Base-by-base conservation (phyloP, 2,888 invertebrate genomes). In the Mythimna lalbum region DNA sequence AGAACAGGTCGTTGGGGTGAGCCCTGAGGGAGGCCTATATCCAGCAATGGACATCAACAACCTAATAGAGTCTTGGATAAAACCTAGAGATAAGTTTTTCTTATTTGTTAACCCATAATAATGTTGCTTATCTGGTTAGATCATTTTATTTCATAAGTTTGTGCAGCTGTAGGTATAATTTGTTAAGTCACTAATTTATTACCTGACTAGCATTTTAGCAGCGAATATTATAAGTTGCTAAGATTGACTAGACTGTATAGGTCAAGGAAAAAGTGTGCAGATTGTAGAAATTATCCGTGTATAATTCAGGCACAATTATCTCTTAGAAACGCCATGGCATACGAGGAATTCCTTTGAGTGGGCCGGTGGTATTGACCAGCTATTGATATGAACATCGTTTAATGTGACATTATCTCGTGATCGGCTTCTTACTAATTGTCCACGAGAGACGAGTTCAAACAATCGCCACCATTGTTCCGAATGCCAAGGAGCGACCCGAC, bases 391-490 rank as follows among this genome's bases (percentile, higher is more conserved):
- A 56, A 43, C 63, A 69, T 59, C 39, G 60, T 69, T 72, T 67
- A 65, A 53, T 76, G 57, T 60, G 68, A 63, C 69, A 75, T 80
- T 78, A 82, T 85, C 78, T 91, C 87, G 87, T 90, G 91, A 90
- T 90, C 87, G 78, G 84, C 87, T 90, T 89, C 88, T 87, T 83
- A 86, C 87, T 90, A 91, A 92, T 91, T 91, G 91, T 91, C 87
- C 84, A 74, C 59, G 70, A 80, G 68, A 69, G 59, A 71, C 78
- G 69, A 80, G 79, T 85, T 81, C 89, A 87, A 91, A 94, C 93
- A 94, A 94, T 92, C 86, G 88, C 73, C 78, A 78, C 86, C 86
- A 93, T 95, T 95, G 94, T 95, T 88, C 88, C 79, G 78, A 86
- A 89, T 88, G 88, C 84, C 87, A 87, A 86, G 86, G 80, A 81